These are phyloP conservation scores for Spatulosminthurus flaviceps DNA, from an alignment of 2,888 invertebrate species.

Conservation along the genomic window DNA sequence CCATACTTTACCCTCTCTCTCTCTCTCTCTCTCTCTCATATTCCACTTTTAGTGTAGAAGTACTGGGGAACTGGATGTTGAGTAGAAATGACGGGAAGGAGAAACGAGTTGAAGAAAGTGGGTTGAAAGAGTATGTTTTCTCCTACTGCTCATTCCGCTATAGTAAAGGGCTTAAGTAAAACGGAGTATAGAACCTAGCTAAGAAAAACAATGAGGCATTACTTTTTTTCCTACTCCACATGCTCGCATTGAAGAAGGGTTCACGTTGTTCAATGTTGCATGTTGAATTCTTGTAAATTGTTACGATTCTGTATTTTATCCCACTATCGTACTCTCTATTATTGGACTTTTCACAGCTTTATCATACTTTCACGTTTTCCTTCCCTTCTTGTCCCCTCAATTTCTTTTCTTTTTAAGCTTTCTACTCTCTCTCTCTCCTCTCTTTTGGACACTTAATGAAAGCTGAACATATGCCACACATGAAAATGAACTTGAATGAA, in stretches of 20 bases:
- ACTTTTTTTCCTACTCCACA: slow-evolving; percentile 23
- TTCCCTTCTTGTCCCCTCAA: not conserved
- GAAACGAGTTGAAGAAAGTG: not conserved
- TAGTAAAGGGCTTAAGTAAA: not conserved
- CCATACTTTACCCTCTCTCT: too few species aligned
- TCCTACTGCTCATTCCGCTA: too few species aligned
- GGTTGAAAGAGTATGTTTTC: too few species aligned
- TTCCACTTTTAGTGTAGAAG: too few species aligned
- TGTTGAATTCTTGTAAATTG: slow-evolving; percentile 27
- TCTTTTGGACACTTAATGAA: too few species aligned
- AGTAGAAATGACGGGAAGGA: not conserved
- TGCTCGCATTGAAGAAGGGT: not conserved
- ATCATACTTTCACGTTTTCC: not conserved
- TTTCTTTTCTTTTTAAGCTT: not conserved
- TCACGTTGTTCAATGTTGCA: slow-evolving; percentile 37
- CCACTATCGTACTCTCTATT: not conserved
- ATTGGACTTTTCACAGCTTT: not conserved
- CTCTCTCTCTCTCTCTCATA: too few species aligned
- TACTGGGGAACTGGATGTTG: not conserved
- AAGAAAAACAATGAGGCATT: slow-evolving; percentile 48
- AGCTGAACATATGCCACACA: too few species aligned
- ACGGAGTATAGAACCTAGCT: slow-evolving; percentile 26
- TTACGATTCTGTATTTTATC: slow-evolving; percentile 18
- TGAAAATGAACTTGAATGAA: too few species aligned
- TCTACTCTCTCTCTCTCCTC: too few species aligned